Base-by-base conservation (phyloP, 2,113 vertebrate genomes). In the Oryzias javanicus region DNA sequence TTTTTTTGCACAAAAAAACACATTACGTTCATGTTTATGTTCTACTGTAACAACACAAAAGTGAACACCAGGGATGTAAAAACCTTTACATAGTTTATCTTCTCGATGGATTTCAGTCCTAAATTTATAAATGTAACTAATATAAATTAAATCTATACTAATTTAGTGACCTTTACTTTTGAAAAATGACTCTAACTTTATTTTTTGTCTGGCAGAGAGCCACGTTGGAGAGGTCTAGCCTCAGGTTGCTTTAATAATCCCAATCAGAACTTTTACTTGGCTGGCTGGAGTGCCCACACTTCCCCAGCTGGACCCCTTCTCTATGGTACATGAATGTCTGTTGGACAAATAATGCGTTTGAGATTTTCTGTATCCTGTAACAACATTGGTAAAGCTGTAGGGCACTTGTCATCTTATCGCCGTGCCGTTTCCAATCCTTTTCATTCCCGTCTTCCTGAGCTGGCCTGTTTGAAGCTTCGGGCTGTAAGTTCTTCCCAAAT, bases 401-500 rank as follows among this genome's bases (percentile, higher is more conserved):
- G 49, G 18, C 24, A 58, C 35, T 49, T 74, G 63, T 45, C 40
- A 42, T 42, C 55, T 42, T 65, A 46, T 74, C 16, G 18, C 10
- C 42, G 63, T 20, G 5, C 55, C 63, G 46, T 44, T 71, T 68
- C 29, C 59, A 53, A 54, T 42, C 55, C 6, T 44, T 60, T 54
- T 75, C 48, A 41, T 72, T 62, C 35, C 49, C 14, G 8, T 60
- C 42, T 20, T 66, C 35, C 53, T 51, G 46, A 57, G 63, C 24
- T 67, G 53, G 55, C 49, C 56, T 58, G 56, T 62, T 44, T 55
- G 77, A 63, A 70, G 42, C 64, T 62, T 48, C 55, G 25, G 42
- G 6, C 61, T 64, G 70, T 66, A 53, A 80, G 80, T 77, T 78
- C 49, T 46, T 29, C 49, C 64, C 68, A 84, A 71, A 87, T 79